Evolutionary conservation across 2,888 invertebrate species (phyloP), one percentile per base, ranked within the genome.

Genomic region (Xanthia togata): DNA sequence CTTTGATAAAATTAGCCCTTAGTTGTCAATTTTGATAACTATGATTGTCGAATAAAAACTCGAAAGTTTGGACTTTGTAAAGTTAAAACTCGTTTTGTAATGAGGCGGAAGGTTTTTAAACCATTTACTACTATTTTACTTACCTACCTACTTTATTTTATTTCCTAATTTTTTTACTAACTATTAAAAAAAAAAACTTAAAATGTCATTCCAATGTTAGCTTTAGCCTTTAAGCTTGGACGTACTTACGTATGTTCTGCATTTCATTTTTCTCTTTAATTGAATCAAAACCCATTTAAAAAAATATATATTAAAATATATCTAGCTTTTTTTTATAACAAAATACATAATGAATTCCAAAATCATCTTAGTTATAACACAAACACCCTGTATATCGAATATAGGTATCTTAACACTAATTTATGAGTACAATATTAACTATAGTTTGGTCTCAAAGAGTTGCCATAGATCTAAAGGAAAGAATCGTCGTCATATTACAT

Each of bases 361-460:
- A 14, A 31, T 60, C 12, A 23, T 59, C 1, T 35, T 41, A 50
- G 8, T 0, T 38, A n/a, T 55, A 12, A 62, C n/a, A 38, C n/a
- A 17, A 35, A 76, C 57, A 59, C 6, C 83, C 78, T 79, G 79
- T 79, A 79, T 83, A 79, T 83, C 83, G 83, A 69, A 59, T 47
- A 47, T 68, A 79, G 67, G 41, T 68, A 68, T 26, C 23, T 38
- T 78, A 83, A 62, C 41, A 69, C 50, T 83, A 83, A 83, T 69
- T 79, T 79, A 69, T 23, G 68, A 79, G 79, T 79, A 79, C 79
- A 79, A 79, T 79, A 79, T 78, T 79, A 83, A 79, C 64, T 57
- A 69, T 79, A 79, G 57, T 77, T 76, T 64, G 31, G 80, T 83
- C 79, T 79, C 57, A 79, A 79, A 79, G 79, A 68, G 70, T 44